A percentile compares a stretch with the other conserved stretches of the same genome.
phyloP scores from a whole-genome alignment of 2,797 vertebrate species.

The Kryptopterus vitreolus region DNA sequence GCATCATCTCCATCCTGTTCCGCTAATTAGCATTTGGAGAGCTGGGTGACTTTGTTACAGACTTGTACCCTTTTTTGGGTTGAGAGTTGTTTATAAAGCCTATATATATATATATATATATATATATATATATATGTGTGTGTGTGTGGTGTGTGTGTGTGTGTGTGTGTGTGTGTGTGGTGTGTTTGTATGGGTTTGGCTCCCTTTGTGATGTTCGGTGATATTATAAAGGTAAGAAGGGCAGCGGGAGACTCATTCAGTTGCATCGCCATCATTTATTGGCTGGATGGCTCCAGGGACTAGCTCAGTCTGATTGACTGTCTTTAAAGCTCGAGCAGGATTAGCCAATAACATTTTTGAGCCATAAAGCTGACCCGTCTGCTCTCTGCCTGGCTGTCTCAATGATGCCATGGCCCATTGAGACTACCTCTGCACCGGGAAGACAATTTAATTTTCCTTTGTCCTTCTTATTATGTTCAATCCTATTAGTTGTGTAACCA shows the following conservation, averaged over 20 bases:
- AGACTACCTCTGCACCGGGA: background rate
- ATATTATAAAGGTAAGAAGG: constrained; percentile 47
- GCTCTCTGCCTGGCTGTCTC: constrained; percentile 1
- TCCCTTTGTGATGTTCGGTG: constrained; percentile 32
- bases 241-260: constrained; percentile 55
- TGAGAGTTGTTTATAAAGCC: constrained; percentile 36
- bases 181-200: background rate
- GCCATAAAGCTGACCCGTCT: constrained; percentile 47
- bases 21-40: constrained; percentile 73
- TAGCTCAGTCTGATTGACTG: constrained; percentile 65
- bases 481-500: background rate
- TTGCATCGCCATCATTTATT: constrained; percentile 70
- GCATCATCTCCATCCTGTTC: constrained; percentile 73
- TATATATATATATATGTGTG: no score
- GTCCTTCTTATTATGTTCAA: background rate
- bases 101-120: no score
- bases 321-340: constrained; percentile 63
- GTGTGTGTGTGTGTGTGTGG: constrained; percentile 26
- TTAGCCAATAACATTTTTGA: constrained; percentile 51
- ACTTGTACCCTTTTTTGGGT: constrained; percentile 51
- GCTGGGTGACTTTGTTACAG: constrained; percentile 63
- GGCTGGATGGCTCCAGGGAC: constrained; percentile 63
- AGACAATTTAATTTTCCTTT: background rate
- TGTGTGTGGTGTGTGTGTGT: constrained; percentile 6
- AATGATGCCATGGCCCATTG: constrained; percentile 29